Evolutionary conservation across 2,797 vertebrate species (phyloP), one percentile per base, ranked within the genome.

Genomic region (Helicolenus hilgendorfi): DNA sequence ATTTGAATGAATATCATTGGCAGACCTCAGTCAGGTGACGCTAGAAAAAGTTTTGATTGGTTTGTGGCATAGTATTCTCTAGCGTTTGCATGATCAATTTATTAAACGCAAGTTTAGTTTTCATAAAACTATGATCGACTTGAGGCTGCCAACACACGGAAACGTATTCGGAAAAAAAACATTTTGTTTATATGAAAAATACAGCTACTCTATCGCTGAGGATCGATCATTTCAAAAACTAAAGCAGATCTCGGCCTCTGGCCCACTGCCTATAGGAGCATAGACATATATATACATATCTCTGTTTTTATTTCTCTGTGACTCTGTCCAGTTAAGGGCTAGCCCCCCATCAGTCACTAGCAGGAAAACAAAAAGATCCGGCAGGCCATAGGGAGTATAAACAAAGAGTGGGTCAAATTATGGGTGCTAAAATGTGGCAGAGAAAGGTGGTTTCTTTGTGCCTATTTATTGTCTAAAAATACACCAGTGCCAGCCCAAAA

Each of bases 351-450:
- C 93, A 88, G 81, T 94, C 90, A 94, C 82, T 71, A 85, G 70
- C 81, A 92, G 72, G 78, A 94, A 92, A 95, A 95, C 85, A 94
- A 82, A 84, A 38, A 92, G 83, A 91, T 91, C 83, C 87, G 76
- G 27, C 77, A 60, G 64, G 74, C 59, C 84, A 67, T 10, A 68
- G 8, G 29, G 36, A 93, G 84, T 29, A 86, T 95, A 96, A 96
- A 96, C 94, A 95, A 89, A 80, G 85, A 91, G 95, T 85, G 92
- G 92, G 90, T 77, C 83, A 95, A 97, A 97, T 95, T 94, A 96
- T 60, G 80, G 94, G 92, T 96, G 92, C 91, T 78, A 95, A 92
- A 95, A 89, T 89, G 89, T 87, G 94, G 91, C 90, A 85, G 86
- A 90, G 87, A 92, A 92, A 94, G 89, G 93, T 93, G 91, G 90